A percentile compares a stretch with the other conserved stretches of the same genome.
Conservation (phyloP, 1,140 invertebrate species). For the Drosophila melanica region DNA sequence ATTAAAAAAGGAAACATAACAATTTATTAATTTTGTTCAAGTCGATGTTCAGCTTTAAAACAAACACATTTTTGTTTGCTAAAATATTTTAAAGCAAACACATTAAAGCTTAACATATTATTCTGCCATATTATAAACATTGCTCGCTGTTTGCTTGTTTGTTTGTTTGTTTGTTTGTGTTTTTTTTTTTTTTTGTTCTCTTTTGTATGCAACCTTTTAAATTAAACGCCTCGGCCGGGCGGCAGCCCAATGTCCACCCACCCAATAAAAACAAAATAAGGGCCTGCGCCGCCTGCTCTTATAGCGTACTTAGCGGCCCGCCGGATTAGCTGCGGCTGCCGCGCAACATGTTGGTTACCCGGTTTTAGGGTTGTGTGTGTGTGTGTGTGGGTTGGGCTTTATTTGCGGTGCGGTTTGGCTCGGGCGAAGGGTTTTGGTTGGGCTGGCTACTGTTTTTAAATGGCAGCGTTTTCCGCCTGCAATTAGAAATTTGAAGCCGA, state of each 20-base stretch:
- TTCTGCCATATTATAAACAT: too few species aligned
- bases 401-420: conserved; percentile 36
- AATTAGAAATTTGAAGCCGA: conserved; percentile 35
- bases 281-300: conserved; percentile 7
- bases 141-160: too few species aligned
- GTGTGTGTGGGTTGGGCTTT: conserved; percentile 8
- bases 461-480: conserved; percentile 20
- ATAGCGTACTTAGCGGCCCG: conserved; percentile 36
- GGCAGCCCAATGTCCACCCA: neutral
- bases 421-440: conserved; percentile 4
- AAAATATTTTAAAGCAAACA: too few species aligned
- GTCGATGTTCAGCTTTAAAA: neutral
- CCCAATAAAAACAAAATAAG: conserved; percentile 10
- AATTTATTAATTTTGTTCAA: neutral
- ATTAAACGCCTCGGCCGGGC: conserved; percentile 3
- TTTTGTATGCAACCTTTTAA: conserved; percentile 2
- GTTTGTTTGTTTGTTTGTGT: conserved; percentile 1
- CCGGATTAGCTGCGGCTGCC: conserved; percentile 37
- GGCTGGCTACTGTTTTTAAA: conserved; percentile 6
- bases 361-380: neutral
- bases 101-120: too few species aligned
- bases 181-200: neutral
- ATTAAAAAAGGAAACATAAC: too few species aligned
- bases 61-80: neutral
- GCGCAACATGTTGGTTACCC: conserved; percentile 31